Conservation (phyloP, 2,888 invertebrate genomes). For the Lasioglossum oenotherae region DNA sequence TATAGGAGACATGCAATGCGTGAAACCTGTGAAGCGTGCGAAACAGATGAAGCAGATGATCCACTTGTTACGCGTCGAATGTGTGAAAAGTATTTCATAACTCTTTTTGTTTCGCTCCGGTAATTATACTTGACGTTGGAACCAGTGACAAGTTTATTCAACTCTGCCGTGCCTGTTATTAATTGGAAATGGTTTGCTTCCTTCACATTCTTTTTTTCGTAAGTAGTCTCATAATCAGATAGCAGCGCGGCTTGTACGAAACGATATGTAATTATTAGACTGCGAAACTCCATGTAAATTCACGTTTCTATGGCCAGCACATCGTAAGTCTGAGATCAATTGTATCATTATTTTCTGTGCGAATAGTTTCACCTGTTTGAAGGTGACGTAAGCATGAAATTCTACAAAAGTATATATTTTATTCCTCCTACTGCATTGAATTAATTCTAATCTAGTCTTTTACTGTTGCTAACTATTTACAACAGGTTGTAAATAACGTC, state of each 20-base stretch:
- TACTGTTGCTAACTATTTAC: no score
- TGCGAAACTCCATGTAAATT: background rate
- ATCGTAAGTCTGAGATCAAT: background rate
- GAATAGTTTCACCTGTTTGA: background rate
- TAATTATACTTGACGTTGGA: background rate
- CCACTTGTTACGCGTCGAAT: background rate
- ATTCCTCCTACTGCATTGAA: background rate
- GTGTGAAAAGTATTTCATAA: constrained; percentile 14
- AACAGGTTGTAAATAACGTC: no score
- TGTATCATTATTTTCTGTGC: background rate
- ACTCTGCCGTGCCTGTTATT: background rate
- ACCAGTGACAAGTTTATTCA: background rate
- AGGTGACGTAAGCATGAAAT: background rate
- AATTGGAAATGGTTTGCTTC: background rate
- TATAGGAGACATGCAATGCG: background rate
- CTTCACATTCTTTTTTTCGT: background rate
- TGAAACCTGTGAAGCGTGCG: constrained; percentile 7
- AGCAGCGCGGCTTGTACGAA: background rate
- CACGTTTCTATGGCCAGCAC: background rate
- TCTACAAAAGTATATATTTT: background rate
- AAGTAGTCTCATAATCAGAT: background rate
- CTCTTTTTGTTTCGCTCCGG: background rate
- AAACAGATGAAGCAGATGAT: constrained; percentile 9
- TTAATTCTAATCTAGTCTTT: no score
- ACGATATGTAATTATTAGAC: background rate